A percentile compares a stretch with the other conserved stretches of the same genome.
Conservation (phyloP, 2,888 invertebrate genomes). For the Hetaerina titia region DNA sequence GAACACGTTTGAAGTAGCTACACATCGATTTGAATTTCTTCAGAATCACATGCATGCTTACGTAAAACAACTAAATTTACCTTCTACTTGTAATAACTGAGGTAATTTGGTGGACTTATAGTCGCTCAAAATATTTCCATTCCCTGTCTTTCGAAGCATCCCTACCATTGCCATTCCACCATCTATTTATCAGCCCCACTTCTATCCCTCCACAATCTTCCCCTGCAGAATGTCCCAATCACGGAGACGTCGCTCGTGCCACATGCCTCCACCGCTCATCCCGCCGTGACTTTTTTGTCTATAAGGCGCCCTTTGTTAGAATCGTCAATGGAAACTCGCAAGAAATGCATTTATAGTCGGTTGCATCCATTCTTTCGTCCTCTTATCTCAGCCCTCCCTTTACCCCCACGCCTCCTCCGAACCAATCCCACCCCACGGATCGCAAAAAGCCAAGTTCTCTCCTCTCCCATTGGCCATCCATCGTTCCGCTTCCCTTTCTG, state of each 20-base stretch:
- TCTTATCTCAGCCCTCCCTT: background rate
- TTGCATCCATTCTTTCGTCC: background rate
- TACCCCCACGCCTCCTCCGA: background rate
- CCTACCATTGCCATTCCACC: too few species aligned
- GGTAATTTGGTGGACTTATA: too few species aligned
- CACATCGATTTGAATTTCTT: too few species aligned
- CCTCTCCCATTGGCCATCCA: background rate
- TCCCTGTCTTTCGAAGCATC: background rate
- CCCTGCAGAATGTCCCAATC: background rate
- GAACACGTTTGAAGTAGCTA: too few species aligned
- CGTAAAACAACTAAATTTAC: too few species aligned
- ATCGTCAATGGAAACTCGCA: background rate
- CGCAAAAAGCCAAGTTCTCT: background rate
- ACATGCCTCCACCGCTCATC: background rate
- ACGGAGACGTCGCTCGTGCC: conserved; percentile 1
- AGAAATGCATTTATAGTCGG: conserved; percentile 38
- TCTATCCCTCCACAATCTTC: background rate
- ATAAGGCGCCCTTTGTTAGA: conserved; percentile 15
- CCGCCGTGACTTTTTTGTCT: background rate
- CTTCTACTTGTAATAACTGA: too few species aligned
- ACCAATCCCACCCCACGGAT: too few species aligned
- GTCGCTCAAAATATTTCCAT: too few species aligned
- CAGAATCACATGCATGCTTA: too few species aligned
- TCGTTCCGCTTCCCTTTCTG: background rate
- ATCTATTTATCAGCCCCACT: background rate